Conservation (phyloP, 1,140 invertebrate genomes). For the Zaprionus nigranus region DNA sequence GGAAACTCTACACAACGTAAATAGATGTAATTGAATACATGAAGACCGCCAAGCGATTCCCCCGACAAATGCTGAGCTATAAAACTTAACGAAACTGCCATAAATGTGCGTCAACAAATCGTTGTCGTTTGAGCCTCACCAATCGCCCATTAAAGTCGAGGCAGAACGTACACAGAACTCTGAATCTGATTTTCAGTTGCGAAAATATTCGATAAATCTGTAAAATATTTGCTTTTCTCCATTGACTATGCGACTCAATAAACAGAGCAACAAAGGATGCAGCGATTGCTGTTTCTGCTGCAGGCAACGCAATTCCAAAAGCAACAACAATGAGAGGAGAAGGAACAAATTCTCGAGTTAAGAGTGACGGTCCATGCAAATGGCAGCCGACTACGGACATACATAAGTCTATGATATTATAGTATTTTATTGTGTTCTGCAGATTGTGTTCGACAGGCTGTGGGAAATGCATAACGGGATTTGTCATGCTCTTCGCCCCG, state of each 20-base stretch:
- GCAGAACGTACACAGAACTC: too few species aligned
- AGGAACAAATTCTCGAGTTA: too few species aligned
- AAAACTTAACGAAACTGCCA: background rate
- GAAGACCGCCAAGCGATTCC: background rate
- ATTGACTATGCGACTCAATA: constrained; percentile 16
- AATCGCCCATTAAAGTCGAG: background rate
- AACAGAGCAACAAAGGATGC: background rate
- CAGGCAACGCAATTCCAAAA: too few species aligned
- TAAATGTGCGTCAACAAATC: background rate
- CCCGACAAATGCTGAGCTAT: background rate
- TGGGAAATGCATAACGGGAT: background rate
- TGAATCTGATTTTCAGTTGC: constrained; percentile 12
- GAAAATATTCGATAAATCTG: constrained; percentile 8
- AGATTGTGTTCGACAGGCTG: constrained; percentile 1
- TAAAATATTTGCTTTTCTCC: constrained; percentile 6
- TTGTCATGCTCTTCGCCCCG: background rate
- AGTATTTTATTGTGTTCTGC: constrained; percentile 40
- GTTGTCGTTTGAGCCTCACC: background rate
- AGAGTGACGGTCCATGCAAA: background rate
- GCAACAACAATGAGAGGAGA: too few species aligned
- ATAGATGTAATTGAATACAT: constrained; percentile 9
- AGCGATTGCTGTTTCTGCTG: background rate
- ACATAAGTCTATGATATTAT: constrained; percentile 48
- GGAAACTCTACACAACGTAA: background rate
- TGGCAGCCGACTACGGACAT: constrained; percentile 13